Conservation (phyloP, 2,888 invertebrate species). For the Meghimatium bilineatum region DNA sequence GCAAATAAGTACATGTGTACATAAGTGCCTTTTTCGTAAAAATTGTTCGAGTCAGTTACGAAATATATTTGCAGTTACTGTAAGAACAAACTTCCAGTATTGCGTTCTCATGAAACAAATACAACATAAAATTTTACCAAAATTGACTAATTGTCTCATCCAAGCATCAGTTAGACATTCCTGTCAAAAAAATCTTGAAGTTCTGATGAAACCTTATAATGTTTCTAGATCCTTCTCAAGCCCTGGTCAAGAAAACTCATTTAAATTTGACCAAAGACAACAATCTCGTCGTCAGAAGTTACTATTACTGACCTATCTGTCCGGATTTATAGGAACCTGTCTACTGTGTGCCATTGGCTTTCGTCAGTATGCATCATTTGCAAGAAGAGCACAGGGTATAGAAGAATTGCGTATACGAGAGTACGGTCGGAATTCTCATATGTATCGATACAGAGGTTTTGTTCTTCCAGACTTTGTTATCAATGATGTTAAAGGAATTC, state of each 20-base stretch:
- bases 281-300: constrained; percentile 20
- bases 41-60: neutral
- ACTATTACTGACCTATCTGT: constrained; percentile 54
- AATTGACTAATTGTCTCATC: neutral
- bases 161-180: neutral
- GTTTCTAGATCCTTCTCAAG: constrained; percentile 5
- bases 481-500: constrained; percentile 61
- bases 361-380: constrained; percentile 54
- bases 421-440: constrained; percentile 48
- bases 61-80: neutral
- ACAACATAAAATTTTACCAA: neutral
- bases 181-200: neutral
- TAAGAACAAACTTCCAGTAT: neutral
- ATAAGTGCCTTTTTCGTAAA: neutral
- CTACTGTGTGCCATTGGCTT: constrained; percentile 56
- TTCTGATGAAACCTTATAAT: neutral
- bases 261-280: constrained; percentile 24
- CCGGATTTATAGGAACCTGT: constrained; percentile 57
- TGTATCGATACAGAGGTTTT: constrained; percentile 64
- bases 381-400: constrained; percentile 55
- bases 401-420: constrained; percentile 52
- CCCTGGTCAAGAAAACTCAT: neutral
- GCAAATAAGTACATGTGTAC: neutral
- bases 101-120: neutral
- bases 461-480: constrained; percentile 62